Conservation (phyloP, 2,888 invertebrate species). For the Heliothis peltigera region DNA sequence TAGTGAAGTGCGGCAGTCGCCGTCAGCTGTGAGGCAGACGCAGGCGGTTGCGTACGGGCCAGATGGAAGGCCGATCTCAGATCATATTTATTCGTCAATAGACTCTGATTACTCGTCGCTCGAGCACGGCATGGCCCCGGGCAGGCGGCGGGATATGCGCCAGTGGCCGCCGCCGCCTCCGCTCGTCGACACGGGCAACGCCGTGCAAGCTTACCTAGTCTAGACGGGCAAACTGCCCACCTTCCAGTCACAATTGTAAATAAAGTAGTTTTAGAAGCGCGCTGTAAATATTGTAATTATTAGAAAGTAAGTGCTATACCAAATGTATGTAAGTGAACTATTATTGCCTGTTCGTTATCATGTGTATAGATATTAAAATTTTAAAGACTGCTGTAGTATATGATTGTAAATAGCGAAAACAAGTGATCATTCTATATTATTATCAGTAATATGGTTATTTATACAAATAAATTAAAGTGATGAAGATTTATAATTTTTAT, state of each 20-base stretch:
- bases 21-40: slow-evolving; percentile 82
- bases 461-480: slow-evolving; percentile 87
- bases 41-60: slow-evolving; percentile 89
- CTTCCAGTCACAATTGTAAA: slow-evolving; percentile 87
- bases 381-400: slow-evolving; percentile 91
- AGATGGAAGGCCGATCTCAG: slow-evolving; percentile 94
- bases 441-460: slow-evolving; percentile 89
- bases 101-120: slow-evolving; percentile 96
- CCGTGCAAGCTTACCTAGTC: slow-evolving; percentile 93
- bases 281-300: slow-evolving; percentile 89
- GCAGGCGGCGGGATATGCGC: slow-evolving; percentile 82
- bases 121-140: slow-evolving; percentile 92
- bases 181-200: slow-evolving; percentile 84
- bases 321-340: slow-evolving; percentile 88
- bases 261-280: slow-evolving; percentile 81
- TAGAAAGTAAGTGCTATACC: slow-evolving; percentile 88
- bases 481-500: slow-evolving; percentile 82
- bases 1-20: slow-evolving; percentile 84
- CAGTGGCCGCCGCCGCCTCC: slow-evolving; percentile 88
- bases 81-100: slow-evolving; percentile 97
- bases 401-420: slow-evolving; percentile 89
- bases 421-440: slow-evolving; percentile 89
- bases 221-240: slow-evolving; percentile 82
- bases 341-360: slow-evolving; percentile 89
- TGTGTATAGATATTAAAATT: slow-evolving; percentile 89